Percentiles rank a stretch among this genome's conserved stretches.
These are phyloP conservation scores for Pangasius sanitwongsei DNA, from an alignment of 2,797 vertebrate species.

Conservation along the genomic window DNA sequence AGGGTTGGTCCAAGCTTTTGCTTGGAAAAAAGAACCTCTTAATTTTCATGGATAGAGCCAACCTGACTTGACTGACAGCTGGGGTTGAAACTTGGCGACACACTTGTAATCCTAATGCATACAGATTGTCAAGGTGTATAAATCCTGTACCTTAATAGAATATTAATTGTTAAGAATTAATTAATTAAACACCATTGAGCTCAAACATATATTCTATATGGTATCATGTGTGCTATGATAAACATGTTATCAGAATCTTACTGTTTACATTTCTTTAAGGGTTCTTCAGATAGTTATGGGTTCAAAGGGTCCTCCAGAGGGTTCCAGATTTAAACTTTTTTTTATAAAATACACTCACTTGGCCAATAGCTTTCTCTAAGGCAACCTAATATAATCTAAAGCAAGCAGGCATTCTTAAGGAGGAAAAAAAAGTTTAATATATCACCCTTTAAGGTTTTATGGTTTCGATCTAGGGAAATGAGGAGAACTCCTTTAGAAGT, in stretches of 20 bases:
- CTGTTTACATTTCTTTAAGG: neutral
- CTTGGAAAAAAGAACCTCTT: neutral
- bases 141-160: neutral
- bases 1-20: neutral
- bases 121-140: neutral
- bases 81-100: neutral
- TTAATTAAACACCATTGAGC: neutral
- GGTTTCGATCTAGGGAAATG: neutral
- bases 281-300: neutral
- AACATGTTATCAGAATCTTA: neutral
- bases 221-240: neutral
- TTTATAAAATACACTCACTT: neutral
- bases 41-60: neutral
- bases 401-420: neutral
- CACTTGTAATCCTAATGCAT: neutral
- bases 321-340: neutral
- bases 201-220: neutral
- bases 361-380: neutral
- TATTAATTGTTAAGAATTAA: too few species aligned
- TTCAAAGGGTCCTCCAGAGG: neutral
- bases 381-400: neutral
- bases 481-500: neutral
- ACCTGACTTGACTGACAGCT: conserved; percentile 6
- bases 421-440: neutral
- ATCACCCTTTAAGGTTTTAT: neutral